Evolutionary conservation across 2,888 invertebrate species (phyloP).

Genomic region (Hydriomena furcata): DNA sequence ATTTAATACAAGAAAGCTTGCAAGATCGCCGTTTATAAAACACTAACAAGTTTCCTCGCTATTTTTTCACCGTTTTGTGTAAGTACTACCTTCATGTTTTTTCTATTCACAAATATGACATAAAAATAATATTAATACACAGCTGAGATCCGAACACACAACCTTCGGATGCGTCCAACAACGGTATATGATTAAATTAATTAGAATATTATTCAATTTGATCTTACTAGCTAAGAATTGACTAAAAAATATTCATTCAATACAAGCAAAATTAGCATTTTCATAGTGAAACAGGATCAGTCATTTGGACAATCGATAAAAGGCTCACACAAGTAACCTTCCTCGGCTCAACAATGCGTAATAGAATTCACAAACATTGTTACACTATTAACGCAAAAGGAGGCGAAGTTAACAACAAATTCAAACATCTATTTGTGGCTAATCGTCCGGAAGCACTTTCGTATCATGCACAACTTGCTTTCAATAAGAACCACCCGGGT

Average conservation of each 20-base stretch:
- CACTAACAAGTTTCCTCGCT: no score
- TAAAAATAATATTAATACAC: no score
- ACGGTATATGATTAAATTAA: no score
- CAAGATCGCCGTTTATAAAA: no score
- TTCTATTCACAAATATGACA: not conserved
- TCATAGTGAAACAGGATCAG: conserved; percentile 62
- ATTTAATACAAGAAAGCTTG: no score
- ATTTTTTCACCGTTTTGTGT: no score
- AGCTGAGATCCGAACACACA: no score
- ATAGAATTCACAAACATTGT: conserved; percentile 82
- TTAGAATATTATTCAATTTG: not conserved
- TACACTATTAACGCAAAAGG: conserved; percentile 81
- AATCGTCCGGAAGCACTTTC: conserved; percentile 78
- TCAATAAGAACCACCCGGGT: conserved; percentile 70
- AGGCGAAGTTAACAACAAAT: conserved; percentile 81
- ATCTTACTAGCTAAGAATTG: conserved; percentile 8
- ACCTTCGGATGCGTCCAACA: no score
- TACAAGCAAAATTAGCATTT: conserved; percentile 29
- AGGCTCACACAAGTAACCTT: conserved; percentile 62
- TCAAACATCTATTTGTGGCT: conserved; percentile 76
- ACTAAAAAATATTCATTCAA: conserved; percentile 4
- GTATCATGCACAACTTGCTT: conserved; percentile 72
- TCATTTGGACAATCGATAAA: conserved; percentile 67
- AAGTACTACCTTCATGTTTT: no score
- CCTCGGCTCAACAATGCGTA: conserved; percentile 74